phyloP scores from a whole-genome alignment of 2,888 invertebrate genomes.

The Panopea generosa region DNA sequence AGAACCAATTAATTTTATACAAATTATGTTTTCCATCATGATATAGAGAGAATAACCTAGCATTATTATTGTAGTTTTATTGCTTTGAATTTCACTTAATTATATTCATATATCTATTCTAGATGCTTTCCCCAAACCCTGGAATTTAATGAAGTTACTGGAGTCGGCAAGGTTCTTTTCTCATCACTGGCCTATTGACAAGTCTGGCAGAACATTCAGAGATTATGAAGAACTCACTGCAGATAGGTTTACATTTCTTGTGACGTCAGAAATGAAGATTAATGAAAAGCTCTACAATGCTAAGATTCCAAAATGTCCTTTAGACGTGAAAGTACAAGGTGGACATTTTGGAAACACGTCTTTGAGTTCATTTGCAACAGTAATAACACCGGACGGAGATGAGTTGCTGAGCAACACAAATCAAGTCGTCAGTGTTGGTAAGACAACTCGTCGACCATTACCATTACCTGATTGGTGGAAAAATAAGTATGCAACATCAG shows the following conservation, averaged over 20 bases:
- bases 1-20: no score
- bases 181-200: conserved; percentile 65
- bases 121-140: conserved; percentile 62
- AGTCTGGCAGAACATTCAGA: conserved; percentile 62
- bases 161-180: conserved; percentile 64
- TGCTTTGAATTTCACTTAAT: no score
- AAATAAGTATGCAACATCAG: conserved; percentile 69
- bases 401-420: conserved; percentile 65
- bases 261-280: conserved; percentile 63
- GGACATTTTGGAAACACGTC: conserved; percentile 73
- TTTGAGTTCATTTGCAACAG: conserved; percentile 60
- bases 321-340: conserved; percentile 60
- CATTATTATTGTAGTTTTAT: no score
- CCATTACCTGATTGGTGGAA: conserved; percentile 80
- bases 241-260: conserved; percentile 68
- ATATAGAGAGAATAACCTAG: no score
- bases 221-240: conserved; percentile 68
- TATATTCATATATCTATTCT: conserved; percentile 14
- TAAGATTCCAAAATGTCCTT: conserved; percentile 59
- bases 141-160: conserved; percentile 66
- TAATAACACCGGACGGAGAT: conserved; percentile 42
- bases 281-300: conserved; percentile 61
- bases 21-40: no score
- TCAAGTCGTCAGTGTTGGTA: conserved; percentile 78
- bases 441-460: conserved; percentile 72